Base-by-base conservation (phyloP, 2,888 invertebrate species). In the Nomada flava region DNA sequence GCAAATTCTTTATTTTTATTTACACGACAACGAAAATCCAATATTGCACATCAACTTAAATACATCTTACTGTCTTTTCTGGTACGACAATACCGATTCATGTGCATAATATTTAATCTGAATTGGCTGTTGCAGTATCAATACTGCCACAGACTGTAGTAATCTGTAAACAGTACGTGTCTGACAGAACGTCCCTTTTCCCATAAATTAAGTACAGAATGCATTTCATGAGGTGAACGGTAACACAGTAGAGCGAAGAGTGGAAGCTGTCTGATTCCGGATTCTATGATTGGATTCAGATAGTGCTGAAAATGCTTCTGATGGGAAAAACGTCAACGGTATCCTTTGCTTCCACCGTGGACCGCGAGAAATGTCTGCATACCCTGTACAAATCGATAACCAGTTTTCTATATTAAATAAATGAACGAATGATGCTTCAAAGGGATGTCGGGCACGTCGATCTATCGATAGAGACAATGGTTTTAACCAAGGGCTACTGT, bases 321-420 rank as follows among this genome's bases (percentile, higher is more conserved):
- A 79, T 70, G 50, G 69, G 70, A 75, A 67, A 75, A 75, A 82
- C 64, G 80, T 81, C 79, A 79, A 26, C 47, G 53, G 50, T 74
- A 57, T 62, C 75, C 53, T 80, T 82, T 67, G 60, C 69, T 36
- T 36, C 7, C 36, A 23, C 26, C 36, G 36, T 36, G 47, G 74
- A 73, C 68, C 77, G 75, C 59, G 78, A 74, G 78, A 82, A 36
- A 7, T 36, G 36, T 81, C 65, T 72, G 74, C 60, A 55, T 42
- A 59, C 52, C 36, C 69, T 44, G 70, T 76, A 77, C 20, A 47
- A 44, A 72, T 64, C 68, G 81, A 81, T 60, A 65, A 72, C 76
- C 72, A 72, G 68, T 23, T 47, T 72, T 69, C 53, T 81, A 73
- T 72, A 59, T 80, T 59, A 62, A 60, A 57, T 76, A 72, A 73